These are phyloP conservation scores for Dipodomys merriami DNA, from an alignment of 2,113 vertebrate genomes.

Conservation along the genomic window DNA sequence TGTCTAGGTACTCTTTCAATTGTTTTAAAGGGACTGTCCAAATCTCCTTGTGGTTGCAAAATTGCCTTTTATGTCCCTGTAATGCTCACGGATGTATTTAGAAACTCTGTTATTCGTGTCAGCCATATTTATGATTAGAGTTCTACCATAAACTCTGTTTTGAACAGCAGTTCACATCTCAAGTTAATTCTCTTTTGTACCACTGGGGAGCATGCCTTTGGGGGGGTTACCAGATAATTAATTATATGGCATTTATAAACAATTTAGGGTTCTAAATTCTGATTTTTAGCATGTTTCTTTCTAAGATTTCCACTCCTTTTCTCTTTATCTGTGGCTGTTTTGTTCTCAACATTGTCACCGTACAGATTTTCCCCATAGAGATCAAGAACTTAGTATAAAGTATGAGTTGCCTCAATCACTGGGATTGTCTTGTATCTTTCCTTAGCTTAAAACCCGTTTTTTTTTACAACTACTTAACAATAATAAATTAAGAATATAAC, in stretches of 20 bases:
- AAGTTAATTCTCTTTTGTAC: neutral
- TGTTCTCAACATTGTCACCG: neutral
- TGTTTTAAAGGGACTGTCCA: neutral
- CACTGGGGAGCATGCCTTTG: neutral
- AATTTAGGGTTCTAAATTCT: neutral
- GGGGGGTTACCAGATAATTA: neutral
- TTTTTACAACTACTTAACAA: too few relatives aligned
- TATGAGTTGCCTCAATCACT: neutral
- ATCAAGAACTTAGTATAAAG: neutral
- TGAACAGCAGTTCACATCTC: neutral
- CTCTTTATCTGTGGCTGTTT: neutral
- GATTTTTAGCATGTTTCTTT: neutral
- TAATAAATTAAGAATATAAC: too few relatives aligned
- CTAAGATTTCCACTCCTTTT: neutral
- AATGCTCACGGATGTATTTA: neutral
- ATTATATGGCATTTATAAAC: neutral
- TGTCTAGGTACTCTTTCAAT: neutral
- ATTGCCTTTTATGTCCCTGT: neutral
- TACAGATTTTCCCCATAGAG: neutral
- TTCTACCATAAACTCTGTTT: neutral
- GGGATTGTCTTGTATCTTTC: neutral
- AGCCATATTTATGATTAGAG: neutral
- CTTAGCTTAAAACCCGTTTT: neutral
- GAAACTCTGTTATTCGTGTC: neutral
- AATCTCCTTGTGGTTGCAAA: neutral